Evolutionary conservation across 2,113 vertebrate species (phyloP).

Genomic region (Trogon surrucura): DNA sequence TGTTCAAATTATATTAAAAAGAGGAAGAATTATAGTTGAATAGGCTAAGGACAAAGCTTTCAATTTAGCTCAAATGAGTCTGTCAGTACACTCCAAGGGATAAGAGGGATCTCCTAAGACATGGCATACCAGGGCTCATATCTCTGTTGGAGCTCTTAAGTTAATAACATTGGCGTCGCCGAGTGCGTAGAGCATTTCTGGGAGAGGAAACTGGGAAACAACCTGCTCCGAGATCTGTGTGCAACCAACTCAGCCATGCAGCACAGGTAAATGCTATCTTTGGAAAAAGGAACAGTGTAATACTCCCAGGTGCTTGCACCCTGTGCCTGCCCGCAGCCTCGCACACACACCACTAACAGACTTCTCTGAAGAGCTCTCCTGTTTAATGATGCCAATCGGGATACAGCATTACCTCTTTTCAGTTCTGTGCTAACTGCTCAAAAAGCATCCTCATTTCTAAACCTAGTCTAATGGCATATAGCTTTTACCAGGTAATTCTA

Average conservation of each 20-base stretch:
- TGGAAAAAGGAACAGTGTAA: fast-evolving
- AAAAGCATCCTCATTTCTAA: not conserved
- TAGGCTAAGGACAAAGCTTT: not conserved
- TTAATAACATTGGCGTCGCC: not conserved
- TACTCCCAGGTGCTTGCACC: not conserved
- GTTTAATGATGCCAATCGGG: not conserved
- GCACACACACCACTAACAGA: not conserved
- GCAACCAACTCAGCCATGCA: fast-evolving
- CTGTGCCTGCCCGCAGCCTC: not conserved
- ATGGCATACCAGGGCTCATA: fast-evolving
- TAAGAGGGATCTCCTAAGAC: not conserved
- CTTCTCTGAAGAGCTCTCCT: not conserved
- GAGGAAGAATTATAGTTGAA: not conserved
- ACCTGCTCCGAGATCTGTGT: not conserved
- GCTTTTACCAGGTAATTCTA: not conserved
- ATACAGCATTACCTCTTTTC: not conserved
- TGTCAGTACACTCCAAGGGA: no score
- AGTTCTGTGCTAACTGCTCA: not conserved
- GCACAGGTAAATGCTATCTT: not conserved
- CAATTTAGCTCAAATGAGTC: not conserved
- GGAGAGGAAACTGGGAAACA: not conserved
- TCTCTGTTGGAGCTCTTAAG: not conserved
- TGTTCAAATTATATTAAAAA: not conserved
- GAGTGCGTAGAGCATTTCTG: not conserved
- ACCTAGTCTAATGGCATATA: not conserved